Conservation (phyloP, 2,888 invertebrate species). For the Stenotaenia linearis region DNA sequence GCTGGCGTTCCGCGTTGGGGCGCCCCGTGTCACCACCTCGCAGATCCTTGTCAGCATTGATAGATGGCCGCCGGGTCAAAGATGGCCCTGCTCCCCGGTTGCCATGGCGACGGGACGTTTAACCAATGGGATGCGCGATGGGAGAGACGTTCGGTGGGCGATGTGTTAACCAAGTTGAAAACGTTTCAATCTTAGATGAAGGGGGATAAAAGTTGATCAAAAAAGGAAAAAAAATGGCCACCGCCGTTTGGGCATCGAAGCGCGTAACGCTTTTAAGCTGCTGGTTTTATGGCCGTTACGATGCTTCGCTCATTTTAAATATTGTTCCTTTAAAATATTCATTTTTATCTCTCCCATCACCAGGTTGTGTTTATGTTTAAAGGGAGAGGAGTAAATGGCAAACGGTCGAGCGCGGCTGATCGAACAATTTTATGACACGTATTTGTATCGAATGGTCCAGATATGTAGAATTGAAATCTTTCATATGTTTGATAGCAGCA, state of each 20-base stretch:
- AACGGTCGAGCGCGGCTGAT: too few species aligned
- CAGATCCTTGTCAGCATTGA: conserved; percentile 3
- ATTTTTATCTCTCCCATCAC: neutral
- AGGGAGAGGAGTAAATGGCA: neutral
- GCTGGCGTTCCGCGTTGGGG: conserved; percentile 3
- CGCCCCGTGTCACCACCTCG: conserved; percentile 15
- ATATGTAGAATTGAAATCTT: too few species aligned
- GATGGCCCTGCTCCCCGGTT: neutral
- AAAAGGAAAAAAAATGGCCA: neutral
- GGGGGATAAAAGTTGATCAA: conserved; percentile 3
- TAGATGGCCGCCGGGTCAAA: conserved; percentile 19
- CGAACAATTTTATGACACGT: too few species aligned
- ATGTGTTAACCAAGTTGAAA: conserved; percentile 10
- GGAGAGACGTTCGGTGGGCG: neutral
- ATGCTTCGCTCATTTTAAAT: neutral
- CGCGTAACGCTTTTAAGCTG: neutral
- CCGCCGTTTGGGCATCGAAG: neutral
- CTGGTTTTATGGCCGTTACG: neutral
- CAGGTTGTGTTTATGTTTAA: neutral
- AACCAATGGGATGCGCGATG: neutral
- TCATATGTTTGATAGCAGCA: too few species aligned
- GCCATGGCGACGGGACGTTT: neutral
- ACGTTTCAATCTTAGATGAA: conserved; percentile 14
- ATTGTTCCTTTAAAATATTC: neutral
- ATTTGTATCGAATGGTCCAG: too few species aligned